These are phyloP conservation scores for Bufo bufo DNA, from an alignment of 2,113 vertebrate species.

Conservation along the genomic window DNA sequence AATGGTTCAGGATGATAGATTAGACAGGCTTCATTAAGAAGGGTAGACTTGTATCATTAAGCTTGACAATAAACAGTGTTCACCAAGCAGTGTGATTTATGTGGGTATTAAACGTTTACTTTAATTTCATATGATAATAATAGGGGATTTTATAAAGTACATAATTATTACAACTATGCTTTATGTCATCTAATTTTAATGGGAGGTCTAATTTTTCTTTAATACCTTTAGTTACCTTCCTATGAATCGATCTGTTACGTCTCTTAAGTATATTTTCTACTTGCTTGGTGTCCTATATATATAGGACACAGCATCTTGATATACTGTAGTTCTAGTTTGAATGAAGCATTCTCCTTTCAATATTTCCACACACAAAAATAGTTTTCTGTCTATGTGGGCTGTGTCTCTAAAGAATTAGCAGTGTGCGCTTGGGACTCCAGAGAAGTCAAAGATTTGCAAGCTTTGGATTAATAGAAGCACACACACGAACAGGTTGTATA, in stretches of 20 bases:
- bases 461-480: conserved; percentile 41
- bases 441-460: conserved; percentile 27
- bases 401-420: conserved; percentile 48
- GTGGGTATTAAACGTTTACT: neutral
- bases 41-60: conserved; percentile 44
- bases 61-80: conserved; percentile 49
- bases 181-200: neutral
- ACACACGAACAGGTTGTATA: conserved; percentile 32
- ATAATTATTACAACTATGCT: neutral
- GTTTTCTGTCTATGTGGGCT: conserved; percentile 46
- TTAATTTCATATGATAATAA: neutral
- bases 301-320: conserved; percentile 39
- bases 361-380: conserved; percentile 44
- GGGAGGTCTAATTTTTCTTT: neutral
- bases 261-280: neutral
- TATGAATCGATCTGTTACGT: neutral
- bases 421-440: conserved; percentile 32
- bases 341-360: neutral
- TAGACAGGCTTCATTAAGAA: conserved; percentile 25
- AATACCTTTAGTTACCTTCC: neutral
- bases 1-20: conserved; percentile 44
- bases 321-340: conserved; percentile 26
- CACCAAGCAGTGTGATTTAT: conserved; percentile 44
- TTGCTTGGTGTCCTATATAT: neutral
- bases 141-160: conserved; percentile 15